Percentiles rank a stretch among this genome's conserved stretches.
Conservation (phyloP, 2,113 vertebrate genomes). For the Ranitomeya variabilis region DNA sequence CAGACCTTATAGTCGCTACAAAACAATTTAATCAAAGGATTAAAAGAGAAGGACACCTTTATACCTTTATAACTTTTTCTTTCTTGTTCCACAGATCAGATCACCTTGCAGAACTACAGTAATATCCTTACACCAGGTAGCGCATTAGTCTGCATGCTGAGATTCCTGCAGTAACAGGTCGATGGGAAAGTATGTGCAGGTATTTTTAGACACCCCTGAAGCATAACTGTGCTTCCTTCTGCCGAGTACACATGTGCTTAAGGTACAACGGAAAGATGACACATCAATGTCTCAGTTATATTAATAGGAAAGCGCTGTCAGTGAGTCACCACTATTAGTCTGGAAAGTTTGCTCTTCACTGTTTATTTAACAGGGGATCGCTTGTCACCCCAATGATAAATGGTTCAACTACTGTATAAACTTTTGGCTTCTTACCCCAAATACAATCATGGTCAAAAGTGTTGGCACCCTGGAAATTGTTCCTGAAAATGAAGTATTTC, state of each 20-base stretch:
- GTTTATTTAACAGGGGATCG: neutral
- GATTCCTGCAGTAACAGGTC: slow-evolving; percentile 23
- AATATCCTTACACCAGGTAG: neutral
- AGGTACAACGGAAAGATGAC: slow-evolving; percentile 42
- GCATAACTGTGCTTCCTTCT: slow-evolving; percentile 32
- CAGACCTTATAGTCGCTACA: too few species aligned
- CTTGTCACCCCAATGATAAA: neutral
- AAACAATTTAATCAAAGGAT: too few species aligned
- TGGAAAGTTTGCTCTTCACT: slow-evolving; percentile 16
- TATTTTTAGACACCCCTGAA: slow-evolving; percentile 47
- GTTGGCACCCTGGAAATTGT: too few species aligned
- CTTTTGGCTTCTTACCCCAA: neutral
- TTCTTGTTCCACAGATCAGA: neutral
- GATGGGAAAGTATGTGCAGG: neutral
- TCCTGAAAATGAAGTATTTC: too few species aligned
- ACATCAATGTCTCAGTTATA: slow-evolving; percentile 39
- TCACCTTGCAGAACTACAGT: neutral
- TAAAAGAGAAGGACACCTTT: too few species aligned
- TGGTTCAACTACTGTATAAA: neutral
- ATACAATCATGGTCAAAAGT: neutral
- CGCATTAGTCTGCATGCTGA: neutral
- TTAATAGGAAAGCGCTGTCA: slow-evolving; percentile 13
- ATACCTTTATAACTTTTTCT: too few species aligned
- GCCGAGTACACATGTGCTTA: neutral
- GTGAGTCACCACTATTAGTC: slow-evolving; percentile 47